phyloP scores from a whole-genome alignment of 92 coral and sea anemone species.

The Porites evermanni region DNA sequence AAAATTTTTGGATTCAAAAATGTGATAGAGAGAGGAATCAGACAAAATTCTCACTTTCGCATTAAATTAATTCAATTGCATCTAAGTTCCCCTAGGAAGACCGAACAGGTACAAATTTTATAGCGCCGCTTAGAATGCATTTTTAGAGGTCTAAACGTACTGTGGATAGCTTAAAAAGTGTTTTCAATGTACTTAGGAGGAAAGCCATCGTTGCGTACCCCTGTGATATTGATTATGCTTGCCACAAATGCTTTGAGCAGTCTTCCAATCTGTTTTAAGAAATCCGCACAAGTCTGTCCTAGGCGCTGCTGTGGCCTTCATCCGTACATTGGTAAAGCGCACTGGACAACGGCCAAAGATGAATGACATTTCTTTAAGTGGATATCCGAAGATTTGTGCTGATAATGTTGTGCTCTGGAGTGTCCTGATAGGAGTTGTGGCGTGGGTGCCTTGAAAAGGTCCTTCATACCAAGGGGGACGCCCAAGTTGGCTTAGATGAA shows the following conservation, averaged over 20 bases:
- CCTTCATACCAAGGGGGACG: conserved; percentile 33
- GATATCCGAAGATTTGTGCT: conserved; percentile 78
- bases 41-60: too few species aligned
- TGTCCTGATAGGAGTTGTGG: conserved; percentile 96
- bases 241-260: conserved; percentile 27
- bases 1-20: too few species aligned
- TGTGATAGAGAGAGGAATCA: too few species aligned
- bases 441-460: conserved; percentile 77
- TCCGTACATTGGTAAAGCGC: conserved; percentile 49
- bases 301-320: conserved; percentile 96
- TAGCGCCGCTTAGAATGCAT: too few species aligned
- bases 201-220: too few species aligned
- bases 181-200: too few species aligned
- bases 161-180: too few species aligned
- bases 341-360: conserved; percentile 66
- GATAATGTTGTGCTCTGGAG: conserved; percentile 94
- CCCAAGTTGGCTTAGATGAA: conserved; percentile 45
- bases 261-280: conserved; percentile 74
- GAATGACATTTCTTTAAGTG: conserved; percentile 60
- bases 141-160: too few species aligned
- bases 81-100: too few species aligned
- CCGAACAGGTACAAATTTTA: too few species aligned
- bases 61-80: too few species aligned
- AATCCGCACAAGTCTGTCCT: conserved; percentile 82
- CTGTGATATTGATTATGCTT: too few species aligned